Evolutionary conservation across 2,797 vertebrate genomes (phyloP).

Genomic region (Manis pentadactyla): DNA sequence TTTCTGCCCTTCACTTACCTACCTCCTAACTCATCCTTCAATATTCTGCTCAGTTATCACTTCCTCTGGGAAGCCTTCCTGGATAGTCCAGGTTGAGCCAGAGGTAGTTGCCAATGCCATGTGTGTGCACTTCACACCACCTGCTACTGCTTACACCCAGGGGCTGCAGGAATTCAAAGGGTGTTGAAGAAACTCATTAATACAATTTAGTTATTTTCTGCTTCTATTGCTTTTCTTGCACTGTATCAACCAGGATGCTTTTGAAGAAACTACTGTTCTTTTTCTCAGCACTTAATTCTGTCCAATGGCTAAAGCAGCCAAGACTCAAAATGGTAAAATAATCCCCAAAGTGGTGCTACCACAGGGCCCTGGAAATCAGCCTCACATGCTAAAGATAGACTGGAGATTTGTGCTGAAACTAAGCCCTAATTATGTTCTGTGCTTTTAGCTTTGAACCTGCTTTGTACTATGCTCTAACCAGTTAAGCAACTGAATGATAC

Average conservation of each 20-base stretch:
- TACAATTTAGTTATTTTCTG: neutral
- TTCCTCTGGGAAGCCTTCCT: constrained; percentile 5
- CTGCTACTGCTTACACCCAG: neutral
- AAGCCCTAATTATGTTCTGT: neutral
- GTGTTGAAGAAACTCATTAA: neutral
- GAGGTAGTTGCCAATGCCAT: neutral
- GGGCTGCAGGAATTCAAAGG: neutral
- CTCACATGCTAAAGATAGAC: neutral
- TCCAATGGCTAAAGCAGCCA: neutral
- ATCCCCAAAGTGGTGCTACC: neutral
- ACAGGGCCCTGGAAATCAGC: neutral
- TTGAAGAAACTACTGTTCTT: constrained; percentile 9
- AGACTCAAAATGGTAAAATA: constrained; percentile 35
- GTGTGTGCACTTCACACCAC: neutral
- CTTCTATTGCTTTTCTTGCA: neutral
- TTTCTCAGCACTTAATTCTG: constrained; percentile 37
- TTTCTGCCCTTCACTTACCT: neutral
- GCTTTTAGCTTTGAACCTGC: neutral
- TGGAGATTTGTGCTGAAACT: neutral
- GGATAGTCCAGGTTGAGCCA: neutral
- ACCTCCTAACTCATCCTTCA: neutral
- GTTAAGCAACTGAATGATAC: neutral
- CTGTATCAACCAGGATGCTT: neutral
- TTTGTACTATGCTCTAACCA: neutral
- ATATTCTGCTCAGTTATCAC: neutral